Base-by-base conservation (phyloP, 2,113 vertebrate genomes). In the Gasterosteus aculeatus region DNA sequence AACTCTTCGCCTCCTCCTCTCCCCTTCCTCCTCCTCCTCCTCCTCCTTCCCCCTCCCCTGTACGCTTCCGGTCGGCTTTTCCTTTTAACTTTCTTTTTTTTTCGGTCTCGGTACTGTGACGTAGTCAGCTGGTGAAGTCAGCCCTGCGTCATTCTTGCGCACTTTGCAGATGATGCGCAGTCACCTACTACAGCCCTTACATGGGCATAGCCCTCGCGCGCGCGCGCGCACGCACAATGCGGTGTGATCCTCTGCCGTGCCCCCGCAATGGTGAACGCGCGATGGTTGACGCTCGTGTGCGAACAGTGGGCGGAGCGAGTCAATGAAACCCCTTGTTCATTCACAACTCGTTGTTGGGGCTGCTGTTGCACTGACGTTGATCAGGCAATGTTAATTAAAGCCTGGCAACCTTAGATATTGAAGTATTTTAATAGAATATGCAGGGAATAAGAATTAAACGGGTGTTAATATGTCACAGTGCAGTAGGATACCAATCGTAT, bases 141-240 rank as follows among this genome's bases (percentile, higher is more conserved):
- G 77, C 74, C 78, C 77, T 93, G 93, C 94, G 93, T 94, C 94
- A 94, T 78, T 91, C 90, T 91, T 93, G 93, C 93, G 93, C 93
- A 95, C 90, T 90, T 92, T 92, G 93, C 93, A 87, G 93, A 93
- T 90, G 87, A 91, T 90, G 81, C 88, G 91, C 90, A 92, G 88
- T 92, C 89, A 90, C 89, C 91, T 90, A 92, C 92, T 90, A 88
- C 88, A 93, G 91, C 87, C 90, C 89, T 87, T 87, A 91, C 93
- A 92, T 89, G 93, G 91, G 88, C 86, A 92, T 87, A 78, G 83
- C 71, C 68, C 72, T 69, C 82, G 57, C 67, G 49, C 56, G 46
- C 56, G 0, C 58, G 44, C 78, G 64, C 73, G 67, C 78, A 81
- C 83, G 75, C 86, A 63, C 78, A 85, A 88, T 70, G 92, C 92